Evolutionary conservation across 2,113 vertebrate genomes (phyloP).

Genomic region (Bubo bubo): DNA sequence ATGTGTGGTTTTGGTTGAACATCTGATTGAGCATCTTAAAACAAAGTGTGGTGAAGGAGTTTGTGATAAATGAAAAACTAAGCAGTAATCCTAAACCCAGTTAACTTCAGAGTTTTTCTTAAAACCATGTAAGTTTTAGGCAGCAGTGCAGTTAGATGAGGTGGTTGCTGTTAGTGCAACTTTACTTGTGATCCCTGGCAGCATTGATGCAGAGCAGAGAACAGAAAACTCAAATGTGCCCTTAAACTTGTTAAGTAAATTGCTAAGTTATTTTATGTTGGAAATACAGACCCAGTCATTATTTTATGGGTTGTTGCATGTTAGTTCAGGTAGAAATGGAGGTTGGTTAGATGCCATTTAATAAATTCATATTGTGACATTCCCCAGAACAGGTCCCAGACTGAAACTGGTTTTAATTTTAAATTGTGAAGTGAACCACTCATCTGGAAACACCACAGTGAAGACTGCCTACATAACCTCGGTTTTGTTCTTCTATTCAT

Average conservation of each 20-base stretch:
- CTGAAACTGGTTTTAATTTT: constrained; percentile 25
- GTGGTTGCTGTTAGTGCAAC: not conserved
- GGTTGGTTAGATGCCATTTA: not conserved
- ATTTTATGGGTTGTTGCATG: not conserved
- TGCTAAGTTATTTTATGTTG: not conserved
- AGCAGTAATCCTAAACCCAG: not conserved
- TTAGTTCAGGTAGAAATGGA: constrained; percentile 10
- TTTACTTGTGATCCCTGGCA: not conserved
- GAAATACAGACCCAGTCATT: not conserved
- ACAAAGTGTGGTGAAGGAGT: not conserved
- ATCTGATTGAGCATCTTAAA: not conserved
- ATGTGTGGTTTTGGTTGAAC: not conserved
- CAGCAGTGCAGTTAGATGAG: not conserved
- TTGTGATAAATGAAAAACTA: not conserved
- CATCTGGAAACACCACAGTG: not conserved
- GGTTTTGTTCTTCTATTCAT: not conserved
- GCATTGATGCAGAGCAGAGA: not conserved
- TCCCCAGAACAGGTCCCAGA: not conserved
- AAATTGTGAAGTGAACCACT: not conserved
- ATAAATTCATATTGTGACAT: not conserved
- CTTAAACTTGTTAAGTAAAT: not conserved
- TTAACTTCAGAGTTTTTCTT: not conserved
- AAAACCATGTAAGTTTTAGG: not conserved
- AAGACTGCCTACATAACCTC: not conserved
- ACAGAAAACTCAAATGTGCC: not conserved